phyloP scores from a whole-genome alignment of 2,888 invertebrate species.

The Sminthurinus aureus region DNA sequence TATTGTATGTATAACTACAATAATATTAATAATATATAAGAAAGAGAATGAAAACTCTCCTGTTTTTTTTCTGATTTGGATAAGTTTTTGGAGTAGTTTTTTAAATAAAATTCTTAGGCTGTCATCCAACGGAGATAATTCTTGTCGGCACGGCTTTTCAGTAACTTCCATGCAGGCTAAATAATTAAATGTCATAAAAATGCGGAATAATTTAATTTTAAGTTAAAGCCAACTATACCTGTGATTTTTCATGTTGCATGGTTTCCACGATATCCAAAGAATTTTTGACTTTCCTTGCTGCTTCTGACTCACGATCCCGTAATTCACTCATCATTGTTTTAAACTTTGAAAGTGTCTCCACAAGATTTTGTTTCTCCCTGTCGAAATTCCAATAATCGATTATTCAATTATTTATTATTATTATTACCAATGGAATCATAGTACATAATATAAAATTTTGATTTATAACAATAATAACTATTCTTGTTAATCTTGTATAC shows the following conservation, averaged over 20 bases:
- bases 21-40: too few species aligned
- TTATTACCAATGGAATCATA: slow-evolving; percentile 7
- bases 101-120: slow-evolving; percentile 34
- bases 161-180: slow-evolving; percentile 44
- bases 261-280: slow-evolving; percentile 77
- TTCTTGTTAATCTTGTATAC: slow-evolving; percentile 62
- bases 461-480: not conserved
- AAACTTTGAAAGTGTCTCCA: slow-evolving; percentile 74
- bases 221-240: slow-evolving; percentile 51
- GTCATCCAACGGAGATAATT: slow-evolving; percentile 46
- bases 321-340: slow-evolving; percentile 72
- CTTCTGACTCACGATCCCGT: slow-evolving; percentile 71
- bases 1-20: not conserved
- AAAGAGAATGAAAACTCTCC: not conserved
- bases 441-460: not conserved
- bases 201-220: slow-evolving; percentile 14
- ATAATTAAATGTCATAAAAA: slow-evolving; percentile 34
- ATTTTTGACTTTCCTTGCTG: slow-evolving; percentile 72
- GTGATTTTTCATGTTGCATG: slow-evolving; percentile 77
- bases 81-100: not conserved
- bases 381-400: not conserved
- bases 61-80: not conserved
- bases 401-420: not conserved
- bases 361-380: slow-evolving; percentile 74
- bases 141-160: slow-evolving; percentile 39